These are phyloP conservation scores for Ctenicera cuprea DNA, from an alignment of 2,888 invertebrate genomes.

Conservation along the genomic window DNA sequence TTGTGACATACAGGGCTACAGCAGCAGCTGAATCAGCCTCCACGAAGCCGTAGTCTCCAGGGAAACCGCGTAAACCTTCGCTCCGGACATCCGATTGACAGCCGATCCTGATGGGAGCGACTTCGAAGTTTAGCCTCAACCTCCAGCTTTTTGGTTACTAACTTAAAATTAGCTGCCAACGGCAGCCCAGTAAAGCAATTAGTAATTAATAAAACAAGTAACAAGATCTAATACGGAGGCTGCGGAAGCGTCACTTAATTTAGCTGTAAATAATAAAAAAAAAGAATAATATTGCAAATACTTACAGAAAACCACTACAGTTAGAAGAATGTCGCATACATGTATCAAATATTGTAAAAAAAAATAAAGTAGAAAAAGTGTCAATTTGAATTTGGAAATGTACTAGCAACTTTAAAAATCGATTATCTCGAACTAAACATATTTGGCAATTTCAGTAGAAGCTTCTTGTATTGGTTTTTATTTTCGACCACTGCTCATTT, in stretches of 20 bases:
- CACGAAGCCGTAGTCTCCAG: conserved; percentile 59
- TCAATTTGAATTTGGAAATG: too few relatives aligned
- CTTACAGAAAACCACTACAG: too few relatives aligned
- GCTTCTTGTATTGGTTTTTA: too few relatives aligned
- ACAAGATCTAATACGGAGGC: not conserved
- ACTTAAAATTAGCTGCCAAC: conserved; percentile 53
- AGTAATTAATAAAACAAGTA: conserved; percentile 36
- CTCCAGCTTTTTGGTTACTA: conserved; percentile 50
- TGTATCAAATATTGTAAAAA: too few relatives aligned
- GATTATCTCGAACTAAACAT: too few relatives aligned
- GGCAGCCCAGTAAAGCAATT: conserved; percentile 32
- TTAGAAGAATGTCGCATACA: too few relatives aligned
- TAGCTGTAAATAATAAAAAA: not conserved
- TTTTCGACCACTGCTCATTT: too few relatives aligned
- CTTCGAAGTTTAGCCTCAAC: conserved; percentile 46
- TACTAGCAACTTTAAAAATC: too few relatives aligned
- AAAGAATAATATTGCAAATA: not conserved
- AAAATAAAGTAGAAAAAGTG: too few relatives aligned
- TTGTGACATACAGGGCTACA: conserved; percentile 49
- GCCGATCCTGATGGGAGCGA: conserved; percentile 54
- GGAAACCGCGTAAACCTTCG: conserved; percentile 63
- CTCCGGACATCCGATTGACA: conserved; percentile 66
- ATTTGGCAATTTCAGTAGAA: too few relatives aligned
- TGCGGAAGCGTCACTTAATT: not conserved
- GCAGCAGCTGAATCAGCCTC: conserved; percentile 62